These are phyloP conservation scores for Arctocebus calabarensis DNA, from an alignment of 2,797 vertebrate species.

Conservation along the genomic window DNA sequence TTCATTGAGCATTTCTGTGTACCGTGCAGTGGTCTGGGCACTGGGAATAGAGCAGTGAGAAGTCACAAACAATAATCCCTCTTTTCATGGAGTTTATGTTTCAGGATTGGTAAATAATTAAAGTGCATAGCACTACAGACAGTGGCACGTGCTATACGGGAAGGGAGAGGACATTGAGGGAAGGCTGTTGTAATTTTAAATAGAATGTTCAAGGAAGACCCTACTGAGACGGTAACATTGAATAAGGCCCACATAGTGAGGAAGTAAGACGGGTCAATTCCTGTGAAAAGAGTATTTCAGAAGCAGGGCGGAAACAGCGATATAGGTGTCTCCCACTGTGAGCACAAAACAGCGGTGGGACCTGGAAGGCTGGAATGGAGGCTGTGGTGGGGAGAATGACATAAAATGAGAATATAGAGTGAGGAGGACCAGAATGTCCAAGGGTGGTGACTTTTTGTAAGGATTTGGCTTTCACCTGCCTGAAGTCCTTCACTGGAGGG, in stretches of 20 bases:
- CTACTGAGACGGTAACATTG: background rate
- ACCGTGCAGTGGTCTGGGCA: background rate
- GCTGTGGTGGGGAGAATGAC: no score
- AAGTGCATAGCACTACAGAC: background rate
- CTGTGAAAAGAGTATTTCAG: background rate
- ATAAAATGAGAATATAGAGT: background rate
- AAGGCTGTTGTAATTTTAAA: background rate
- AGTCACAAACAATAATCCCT: background rate
- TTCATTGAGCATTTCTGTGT: background rate
- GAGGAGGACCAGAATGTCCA: background rate
- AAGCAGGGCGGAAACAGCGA: background rate
- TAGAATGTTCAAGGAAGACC: background rate
- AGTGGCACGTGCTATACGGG: background rate
- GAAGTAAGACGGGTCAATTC: background rate
- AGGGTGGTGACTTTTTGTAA: background rate
- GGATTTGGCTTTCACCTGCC: background rate
- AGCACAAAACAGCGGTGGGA: background rate
- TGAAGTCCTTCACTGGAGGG: background rate
- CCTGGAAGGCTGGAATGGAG: background rate
- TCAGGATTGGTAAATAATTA: background rate
- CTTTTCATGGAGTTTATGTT: background rate
- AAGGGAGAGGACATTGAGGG: background rate
- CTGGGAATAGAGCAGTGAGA: background rate
- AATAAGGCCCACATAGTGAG: background rate
- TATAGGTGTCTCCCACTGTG: rapidly evolving